phyloP scores from a whole-genome alignment of 2,888 invertebrate genomes.

The Xylocampa areola region DNA sequence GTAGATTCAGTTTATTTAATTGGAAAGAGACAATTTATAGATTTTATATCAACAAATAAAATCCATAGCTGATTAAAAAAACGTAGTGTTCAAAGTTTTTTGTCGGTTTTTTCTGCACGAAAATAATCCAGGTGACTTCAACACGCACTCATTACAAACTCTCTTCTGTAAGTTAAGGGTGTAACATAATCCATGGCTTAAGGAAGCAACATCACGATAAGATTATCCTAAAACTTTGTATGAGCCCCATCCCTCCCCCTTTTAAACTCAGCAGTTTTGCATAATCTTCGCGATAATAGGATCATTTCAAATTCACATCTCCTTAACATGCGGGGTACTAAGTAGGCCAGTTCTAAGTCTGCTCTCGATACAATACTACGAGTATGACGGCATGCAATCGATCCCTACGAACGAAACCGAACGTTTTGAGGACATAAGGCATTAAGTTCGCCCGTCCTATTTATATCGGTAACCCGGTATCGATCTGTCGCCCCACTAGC shows the following conservation, averaged over 20 bases:
- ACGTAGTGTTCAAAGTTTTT: too few species aligned
- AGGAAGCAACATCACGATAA: conserved; percentile 18
- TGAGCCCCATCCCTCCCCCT: conserved; percentile 7
- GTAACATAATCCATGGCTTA: neutral
- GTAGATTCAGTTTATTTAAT: too few species aligned
- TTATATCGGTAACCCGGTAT: conserved; percentile 86
- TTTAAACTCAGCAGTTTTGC: conserved; percentile 42
- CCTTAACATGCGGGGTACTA: conserved; percentile 39
- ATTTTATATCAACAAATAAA: too few species aligned
- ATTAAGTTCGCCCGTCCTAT: conserved; percentile 84
- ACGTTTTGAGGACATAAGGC: conserved; percentile 70
- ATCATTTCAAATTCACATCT: conserved; percentile 33
- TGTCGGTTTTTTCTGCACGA: too few species aligned
- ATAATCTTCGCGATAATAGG: conserved; percentile 37
- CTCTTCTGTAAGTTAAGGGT: too few species aligned
- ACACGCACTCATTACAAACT: too few species aligned
- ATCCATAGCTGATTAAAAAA: too few species aligned
- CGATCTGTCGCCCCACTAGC: conserved; percentile 87
- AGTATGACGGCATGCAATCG: conserved; percentile 72
- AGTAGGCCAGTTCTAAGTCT: conserved; percentile 41
- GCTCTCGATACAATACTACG: conserved; percentile 33
- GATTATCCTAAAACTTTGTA: conserved; percentile 39
- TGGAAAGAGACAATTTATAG: too few species aligned
- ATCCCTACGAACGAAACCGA: conserved; percentile 80
- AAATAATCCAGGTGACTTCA: too few species aligned